Evolutionary conservation across 2,113 vertebrate species (phyloP).

Genomic region (Empidonax traillii): DNA sequence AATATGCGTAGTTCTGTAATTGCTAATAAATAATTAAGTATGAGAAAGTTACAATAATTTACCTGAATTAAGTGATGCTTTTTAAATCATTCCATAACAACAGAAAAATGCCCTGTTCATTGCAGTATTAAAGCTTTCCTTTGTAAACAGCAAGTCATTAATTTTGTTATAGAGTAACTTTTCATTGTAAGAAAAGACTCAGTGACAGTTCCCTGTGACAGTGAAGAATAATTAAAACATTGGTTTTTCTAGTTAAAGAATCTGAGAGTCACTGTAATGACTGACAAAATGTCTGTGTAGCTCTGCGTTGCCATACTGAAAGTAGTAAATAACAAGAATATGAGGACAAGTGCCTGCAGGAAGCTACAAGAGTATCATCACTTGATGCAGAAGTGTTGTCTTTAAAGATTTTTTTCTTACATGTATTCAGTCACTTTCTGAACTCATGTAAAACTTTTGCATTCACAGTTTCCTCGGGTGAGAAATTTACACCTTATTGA

Average conservation of each 20-base stretch:
- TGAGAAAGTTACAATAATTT: not conserved
- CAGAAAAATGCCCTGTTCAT: not conserved
- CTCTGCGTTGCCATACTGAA: not conserved
- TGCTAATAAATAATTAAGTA: not conserved
- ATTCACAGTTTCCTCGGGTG: not conserved
- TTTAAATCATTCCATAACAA: not conserved
- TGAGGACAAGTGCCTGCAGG: not conserved
- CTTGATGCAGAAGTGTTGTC: not conserved
- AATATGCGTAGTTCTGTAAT: not conserved
- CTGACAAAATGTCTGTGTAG: not conserved
- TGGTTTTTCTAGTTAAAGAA: not conserved
- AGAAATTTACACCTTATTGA: not conserved
- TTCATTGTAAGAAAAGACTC: not conserved
- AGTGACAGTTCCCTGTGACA: not conserved
- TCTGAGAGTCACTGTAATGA: not conserved
- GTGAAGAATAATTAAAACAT: not conserved
- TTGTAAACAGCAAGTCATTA: not conserved
- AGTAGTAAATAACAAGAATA: not conserved
- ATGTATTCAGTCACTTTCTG: not conserved
- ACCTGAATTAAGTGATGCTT: not conserved
- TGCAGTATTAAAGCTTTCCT: not conserved
- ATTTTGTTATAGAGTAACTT: not conserved
- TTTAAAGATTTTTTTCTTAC: not conserved
- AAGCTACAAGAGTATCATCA: not conserved
- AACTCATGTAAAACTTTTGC: not conserved